A percentile compares a stretch with the other conserved stretches of the same genome.
phyloP scores from a whole-genome alignment of 2,888 invertebrate species.

The Nasonovia ribisnigri region DNA sequence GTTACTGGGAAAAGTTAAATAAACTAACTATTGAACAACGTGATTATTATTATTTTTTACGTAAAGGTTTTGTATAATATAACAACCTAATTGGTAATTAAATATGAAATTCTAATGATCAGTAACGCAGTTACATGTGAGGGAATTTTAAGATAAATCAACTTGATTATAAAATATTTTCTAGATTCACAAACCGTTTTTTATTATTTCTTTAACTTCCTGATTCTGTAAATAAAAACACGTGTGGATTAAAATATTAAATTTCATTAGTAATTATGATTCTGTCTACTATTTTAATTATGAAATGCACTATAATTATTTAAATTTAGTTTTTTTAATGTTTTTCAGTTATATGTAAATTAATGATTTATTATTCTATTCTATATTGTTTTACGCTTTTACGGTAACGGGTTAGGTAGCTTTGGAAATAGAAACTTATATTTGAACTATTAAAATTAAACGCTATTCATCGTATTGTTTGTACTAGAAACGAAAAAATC shows the following conservation, averaged over 20 bases:
- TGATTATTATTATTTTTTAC: slow-evolving; percentile 11
- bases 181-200: neutral
- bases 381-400: neutral
- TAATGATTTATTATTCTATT: neutral
- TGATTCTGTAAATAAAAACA: neutral
- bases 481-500: neutral
- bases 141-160: slow-evolving; percentile 19
- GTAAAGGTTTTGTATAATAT: neutral
- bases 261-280: neutral
- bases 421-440: neutral
- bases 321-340: too few relatives aligned
- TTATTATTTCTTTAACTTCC: slow-evolving; percentile 6
- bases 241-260: neutral
- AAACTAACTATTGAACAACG: neutral
- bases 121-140: neutral
- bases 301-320: neutral
- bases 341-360: neutral
- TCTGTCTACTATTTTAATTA: neutral
- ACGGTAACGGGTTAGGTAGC: neutral
- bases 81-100: slow-evolving; percentile 38
- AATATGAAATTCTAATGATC: slow-evolving; percentile 10
- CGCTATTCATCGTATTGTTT: neutral
- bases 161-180: neutral
- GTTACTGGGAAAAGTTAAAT: slow-evolving; percentile 3
- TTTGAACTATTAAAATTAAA: neutral